These are phyloP conservation scores for Casuarius casuarius DNA, from an alignment of 2,113 vertebrate genomes.

Conservation along the genomic window DNA sequence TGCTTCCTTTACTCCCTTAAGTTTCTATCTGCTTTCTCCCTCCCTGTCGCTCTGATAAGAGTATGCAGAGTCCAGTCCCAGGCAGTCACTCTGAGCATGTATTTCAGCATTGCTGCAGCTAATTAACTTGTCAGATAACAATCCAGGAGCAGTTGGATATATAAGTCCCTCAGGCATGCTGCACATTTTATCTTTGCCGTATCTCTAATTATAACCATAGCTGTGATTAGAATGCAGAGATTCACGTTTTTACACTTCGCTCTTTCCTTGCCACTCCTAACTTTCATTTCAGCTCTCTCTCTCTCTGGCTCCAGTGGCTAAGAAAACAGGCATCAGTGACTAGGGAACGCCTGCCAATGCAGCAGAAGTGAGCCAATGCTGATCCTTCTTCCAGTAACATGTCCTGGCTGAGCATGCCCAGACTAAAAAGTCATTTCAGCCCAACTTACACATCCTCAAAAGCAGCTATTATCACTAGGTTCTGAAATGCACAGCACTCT, in stretches of 20 bases:
- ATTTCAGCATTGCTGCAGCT: not conserved
- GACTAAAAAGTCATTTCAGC: not conserved
- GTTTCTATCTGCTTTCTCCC: not conserved
- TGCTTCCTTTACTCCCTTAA: not conserved
- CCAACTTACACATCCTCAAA: not conserved
- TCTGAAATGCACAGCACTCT: not conserved
- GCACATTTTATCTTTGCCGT: not conserved
- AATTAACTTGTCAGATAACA: slow-evolving; percentile 44
- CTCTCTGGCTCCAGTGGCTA: not conserved
- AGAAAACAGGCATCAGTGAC: not conserved
- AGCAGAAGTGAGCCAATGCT: not conserved
- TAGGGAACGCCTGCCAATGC: not conserved
- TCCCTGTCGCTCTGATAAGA: not conserved
- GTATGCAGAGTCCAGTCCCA: not conserved
- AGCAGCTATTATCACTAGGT: not conserved
- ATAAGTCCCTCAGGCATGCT: not conserved
- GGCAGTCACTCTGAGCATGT: not conserved
- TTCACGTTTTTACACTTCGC: not conserved
- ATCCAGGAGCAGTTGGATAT: not conserved
- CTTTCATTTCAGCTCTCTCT: not conserved
- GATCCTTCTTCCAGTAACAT: not conserved
- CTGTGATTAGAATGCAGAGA: slow-evolving; percentile 2
- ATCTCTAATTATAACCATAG: not conserved
- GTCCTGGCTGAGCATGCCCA: slow-evolving; percentile 6
- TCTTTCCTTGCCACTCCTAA: not conserved